These are phyloP conservation scores for Epizoanthus illoricatus DNA, from an alignment of 92 coral and sea anemone genomes.

Conservation along the genomic window DNA sequence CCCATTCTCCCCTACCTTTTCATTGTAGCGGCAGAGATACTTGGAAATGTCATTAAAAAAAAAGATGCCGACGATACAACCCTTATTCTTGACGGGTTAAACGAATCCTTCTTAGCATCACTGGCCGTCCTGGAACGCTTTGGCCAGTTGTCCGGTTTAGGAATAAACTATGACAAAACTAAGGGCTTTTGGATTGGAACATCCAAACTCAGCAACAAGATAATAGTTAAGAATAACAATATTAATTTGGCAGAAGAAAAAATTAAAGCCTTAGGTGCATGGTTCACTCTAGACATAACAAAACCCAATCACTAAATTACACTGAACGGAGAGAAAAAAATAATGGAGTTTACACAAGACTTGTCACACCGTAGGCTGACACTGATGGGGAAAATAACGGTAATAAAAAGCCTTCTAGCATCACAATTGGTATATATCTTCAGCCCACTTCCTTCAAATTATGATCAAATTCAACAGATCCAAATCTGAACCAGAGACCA, in stretches of 20 bases:
- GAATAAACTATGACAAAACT: too few species aligned
- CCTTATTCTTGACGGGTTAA: too few species aligned
- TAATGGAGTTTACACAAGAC: not conserved
- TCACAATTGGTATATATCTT: too few species aligned
- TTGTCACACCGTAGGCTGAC: not conserved
- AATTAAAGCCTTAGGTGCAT: not conserved
- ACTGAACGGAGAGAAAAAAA: not conserved
- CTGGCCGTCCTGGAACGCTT: too few species aligned
- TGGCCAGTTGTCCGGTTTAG: constrained; percentile 21
- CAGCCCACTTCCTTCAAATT: constrained; percentile 9
- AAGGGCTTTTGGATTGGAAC: constrained; percentile 9
- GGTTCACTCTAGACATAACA: constrained; percentile 12
- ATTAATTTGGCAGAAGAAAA: not conserved
- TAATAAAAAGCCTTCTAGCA: too few species aligned
- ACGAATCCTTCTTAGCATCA: too few species aligned
- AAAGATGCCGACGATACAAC: too few species aligned
- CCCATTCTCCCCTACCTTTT: not conserved
- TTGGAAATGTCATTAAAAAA: too few species aligned
- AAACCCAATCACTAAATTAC: constrained; percentile 7
- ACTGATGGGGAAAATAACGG: not conserved
- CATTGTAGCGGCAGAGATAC: not conserved
- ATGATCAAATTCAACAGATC: constrained; percentile 1
- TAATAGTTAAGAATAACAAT: constrained; percentile 1
- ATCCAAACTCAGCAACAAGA: constrained; percentile 7
- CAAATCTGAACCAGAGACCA: too few species aligned